Base-by-base conservation (phyloP, 2,797 vertebrate genomes). In the Oophaga sylvatica region DNA sequence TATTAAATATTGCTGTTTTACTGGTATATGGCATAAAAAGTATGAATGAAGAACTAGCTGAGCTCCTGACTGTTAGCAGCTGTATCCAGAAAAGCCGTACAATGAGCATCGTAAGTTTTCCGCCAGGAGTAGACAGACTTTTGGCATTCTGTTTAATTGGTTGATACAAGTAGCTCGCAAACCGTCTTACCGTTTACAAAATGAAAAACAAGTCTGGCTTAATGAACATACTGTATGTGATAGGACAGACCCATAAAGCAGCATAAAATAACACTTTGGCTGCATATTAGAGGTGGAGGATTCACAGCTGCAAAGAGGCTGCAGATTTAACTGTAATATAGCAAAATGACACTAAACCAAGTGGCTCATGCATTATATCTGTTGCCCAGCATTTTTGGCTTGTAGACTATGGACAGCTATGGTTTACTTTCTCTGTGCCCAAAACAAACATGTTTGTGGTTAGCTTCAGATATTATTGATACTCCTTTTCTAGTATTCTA, bases 111-210 rank as follows among this genome's bases (percentile, higher is more conserved):
- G 63, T 82, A 82, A 48, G 41, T 68, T 68, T 81, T 68, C 22
- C 48, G 41, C 80, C 80, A 82, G 62, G n/a, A 65, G 22, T 45
- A 45, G 80, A 68, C 80, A 82, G 80, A 82, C 68, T 82, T 68
- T 68, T 82, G 80, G 35, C 63, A 67, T 65, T 68, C 13, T 68
- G 12, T 48, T 53, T 67, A 53, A 53, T 82, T 53, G 80, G 45
- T 82, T 65, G 45, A 81, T 48, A 81, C 57, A 13, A 82, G 62
- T 56, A 48, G 22, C 63, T 65, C 20, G 53, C 62, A 81, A 67
- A 65, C 63, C 26, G n/a, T 80, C 29, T 82, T 82, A 53, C 80
- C 60, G 56, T 67, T 53, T 65, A 82, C 62, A 82, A 67, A 67
- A 67, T 53, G 65, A 80, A 80, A 67, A 82, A 53, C 57, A 5